phyloP scores from a whole-genome alignment of 2,113 vertebrate genomes.

The Elephas maximus region DNA sequence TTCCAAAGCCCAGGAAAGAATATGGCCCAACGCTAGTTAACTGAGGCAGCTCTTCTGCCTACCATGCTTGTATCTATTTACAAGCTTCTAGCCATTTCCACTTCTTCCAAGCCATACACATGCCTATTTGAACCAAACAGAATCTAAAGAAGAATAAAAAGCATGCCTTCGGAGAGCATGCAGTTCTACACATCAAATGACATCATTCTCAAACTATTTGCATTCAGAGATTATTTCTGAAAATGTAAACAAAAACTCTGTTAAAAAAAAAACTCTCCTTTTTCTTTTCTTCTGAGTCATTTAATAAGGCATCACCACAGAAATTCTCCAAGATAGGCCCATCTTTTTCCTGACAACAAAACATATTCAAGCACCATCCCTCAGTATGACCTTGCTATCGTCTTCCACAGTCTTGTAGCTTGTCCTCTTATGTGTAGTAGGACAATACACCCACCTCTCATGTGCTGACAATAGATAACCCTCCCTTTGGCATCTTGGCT shows the following conservation, averaged over 20 bases:
- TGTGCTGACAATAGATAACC: background rate
- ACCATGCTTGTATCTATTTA: background rate
- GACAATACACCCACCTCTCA: background rate
- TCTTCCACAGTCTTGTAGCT: background rate
- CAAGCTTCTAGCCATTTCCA: background rate
- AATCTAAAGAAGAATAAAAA: background rate
- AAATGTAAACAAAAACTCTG: background rate
- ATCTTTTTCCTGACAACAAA: background rate
- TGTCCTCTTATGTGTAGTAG: background rate
- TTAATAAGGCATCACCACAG: background rate
- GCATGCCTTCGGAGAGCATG: background rate
- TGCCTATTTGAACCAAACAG: background rate
- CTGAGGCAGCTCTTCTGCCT: background rate
- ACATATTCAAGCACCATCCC: background rate
- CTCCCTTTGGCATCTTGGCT: background rate
- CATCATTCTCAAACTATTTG: background rate
- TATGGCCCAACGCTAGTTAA: background rate
- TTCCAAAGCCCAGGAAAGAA: background rate
- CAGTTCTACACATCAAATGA: background rate
- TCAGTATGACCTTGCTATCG: background rate
- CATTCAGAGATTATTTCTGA: background rate
- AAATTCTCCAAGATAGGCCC: background rate
- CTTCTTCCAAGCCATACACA: background rate
- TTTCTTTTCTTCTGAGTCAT: background rate
- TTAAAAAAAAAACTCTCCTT: background rate